Evolutionary conservation across 2,797 vertebrate genomes (phyloP), one percentile per base, ranked within the genome.

Genomic region (Xerus rutilus): DNA sequence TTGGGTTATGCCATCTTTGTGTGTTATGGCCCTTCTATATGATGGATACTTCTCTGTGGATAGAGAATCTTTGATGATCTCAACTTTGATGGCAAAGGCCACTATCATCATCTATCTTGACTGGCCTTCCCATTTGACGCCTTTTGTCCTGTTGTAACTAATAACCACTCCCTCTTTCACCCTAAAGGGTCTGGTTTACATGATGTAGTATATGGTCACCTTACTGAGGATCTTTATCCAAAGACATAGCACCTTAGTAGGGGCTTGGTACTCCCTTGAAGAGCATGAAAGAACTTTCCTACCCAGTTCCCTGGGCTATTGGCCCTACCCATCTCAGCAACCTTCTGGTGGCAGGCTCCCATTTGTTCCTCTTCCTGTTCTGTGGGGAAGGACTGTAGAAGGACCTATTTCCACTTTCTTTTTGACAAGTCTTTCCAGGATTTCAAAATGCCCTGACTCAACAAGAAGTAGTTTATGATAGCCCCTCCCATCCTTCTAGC

Each of bases 371-470:
- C 54, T 82, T 91, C 74, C 67, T 65, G 70, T 64, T 96, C 59
- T 49, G 30, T 57, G 30, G 39, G 25, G 45, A 94, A 88, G 57
- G 86, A 74, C 57, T 84, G 20, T 5, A 30, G 65, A 92, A 89
- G 62, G n/a, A 83, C 30, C 54, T 54, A 21, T 14, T 25, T 35
- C 64, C 79, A 74, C 72, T 96, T 91, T 91, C 89, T 79, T 96
- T 96, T 52, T 79, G 65, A 72, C 70, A 86, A 72, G 18, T 5
- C 88, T 96, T 92, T 89, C 82, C 79, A 88, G 77, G 92, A 85
- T 93, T 97, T 95, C 94, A 92, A 82, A 91, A 95, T 84, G 35
- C 32, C 89, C 78, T 32, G 15, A 95, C 35, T 35, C 39, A 93
- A 78, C 43, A n/a, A 67, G 70, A 72, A 89, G 35, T 81, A 32